Evolutionary conservation across 2,888 invertebrate species (phyloP).

Genomic region (Phaedon cochleariae): DNA sequence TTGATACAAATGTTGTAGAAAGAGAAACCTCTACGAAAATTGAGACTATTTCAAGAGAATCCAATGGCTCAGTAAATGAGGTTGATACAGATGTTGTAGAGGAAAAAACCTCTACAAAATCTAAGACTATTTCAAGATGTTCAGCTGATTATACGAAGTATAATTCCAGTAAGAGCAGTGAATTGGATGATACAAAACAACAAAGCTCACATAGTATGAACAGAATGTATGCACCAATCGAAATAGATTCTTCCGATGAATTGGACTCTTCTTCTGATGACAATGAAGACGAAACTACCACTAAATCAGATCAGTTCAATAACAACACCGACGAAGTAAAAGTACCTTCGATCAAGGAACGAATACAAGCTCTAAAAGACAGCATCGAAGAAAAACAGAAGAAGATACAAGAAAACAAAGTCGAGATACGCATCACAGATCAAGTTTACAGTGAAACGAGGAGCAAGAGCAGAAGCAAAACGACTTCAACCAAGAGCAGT

Average conservation of each 20-base stretch:
- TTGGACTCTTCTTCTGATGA: constrained; percentile 28
- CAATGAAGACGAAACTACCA: constrained; percentile 32
- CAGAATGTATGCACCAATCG: neutral
- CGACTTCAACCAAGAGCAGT: constrained; percentile 52
- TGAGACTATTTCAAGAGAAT: neutral
- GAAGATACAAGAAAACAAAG: constrained; percentile 42
- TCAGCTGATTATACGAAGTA: constrained; percentile 57
- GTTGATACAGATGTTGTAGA: no score
- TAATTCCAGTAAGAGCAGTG: constrained; percentile 52
- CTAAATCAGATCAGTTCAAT: neutral
- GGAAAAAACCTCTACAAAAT: neutral
- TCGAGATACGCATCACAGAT: constrained; percentile 46
- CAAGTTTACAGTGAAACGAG: constrained; percentile 47
- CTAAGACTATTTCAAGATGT: constrained; percentile 15
- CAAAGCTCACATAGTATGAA: neutral
- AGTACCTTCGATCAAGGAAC: constrained; percentile 56
- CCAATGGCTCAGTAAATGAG: no score
- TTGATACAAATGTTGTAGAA: neutral
- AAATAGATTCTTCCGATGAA: constrained; percentile 18
- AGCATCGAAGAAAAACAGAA: constrained; percentile 50
- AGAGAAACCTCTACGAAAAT: constrained; percentile 1
- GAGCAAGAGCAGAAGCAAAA: constrained; percentile 42
- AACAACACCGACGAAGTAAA: constrained; percentile 37
- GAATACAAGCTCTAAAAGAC: constrained; percentile 56
- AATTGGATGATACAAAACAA: constrained; percentile 7